A percentile compares a stretch with the other conserved stretches of the same genome.
phyloP scores from a whole-genome alignment of 2,113 vertebrate genomes.

The Campylomormyrus numenius region DNA sequence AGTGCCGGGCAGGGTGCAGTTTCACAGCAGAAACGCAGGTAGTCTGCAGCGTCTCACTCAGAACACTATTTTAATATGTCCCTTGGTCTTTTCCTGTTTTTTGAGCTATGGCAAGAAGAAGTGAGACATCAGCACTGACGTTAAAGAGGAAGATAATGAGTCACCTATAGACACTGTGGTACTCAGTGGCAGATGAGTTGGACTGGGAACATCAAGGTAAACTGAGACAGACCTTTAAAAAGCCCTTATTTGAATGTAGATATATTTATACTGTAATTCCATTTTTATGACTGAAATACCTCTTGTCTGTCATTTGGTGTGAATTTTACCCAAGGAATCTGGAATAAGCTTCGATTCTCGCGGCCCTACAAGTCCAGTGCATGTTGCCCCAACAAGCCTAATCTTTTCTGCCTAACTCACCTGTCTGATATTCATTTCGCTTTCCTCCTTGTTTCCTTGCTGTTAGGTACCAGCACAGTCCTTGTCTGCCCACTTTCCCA shows the following conservation, averaged over 20 bases:
- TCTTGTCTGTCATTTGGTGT: background rate
- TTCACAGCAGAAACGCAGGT: background rate
- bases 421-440: background rate
- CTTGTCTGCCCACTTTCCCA: background rate
- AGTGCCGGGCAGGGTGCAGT: background rate
- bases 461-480: background rate
- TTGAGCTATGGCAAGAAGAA: constrained; percentile 65
- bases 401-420: background rate
- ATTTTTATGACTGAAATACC: background rate
- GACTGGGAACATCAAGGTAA: background rate
- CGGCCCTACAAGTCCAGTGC: background rate
- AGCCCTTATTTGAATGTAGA: background rate
- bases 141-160: constrained; percentile 74
- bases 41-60: background rate
- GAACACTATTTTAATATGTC: background rate
- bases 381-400: background rate
- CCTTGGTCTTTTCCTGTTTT: background rate
- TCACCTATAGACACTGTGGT: constrained; percentile 70
- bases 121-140: constrained; percentile 74
- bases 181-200: background rate
- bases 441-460: background rate
- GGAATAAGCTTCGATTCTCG: background rate
- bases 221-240: background rate
- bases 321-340: background rate
- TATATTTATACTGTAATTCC: background rate